These are phyloP conservation scores for Chloroceryle amazona DNA, from an alignment of 2,797 vertebrate species.

Conservation along the genomic window DNA sequence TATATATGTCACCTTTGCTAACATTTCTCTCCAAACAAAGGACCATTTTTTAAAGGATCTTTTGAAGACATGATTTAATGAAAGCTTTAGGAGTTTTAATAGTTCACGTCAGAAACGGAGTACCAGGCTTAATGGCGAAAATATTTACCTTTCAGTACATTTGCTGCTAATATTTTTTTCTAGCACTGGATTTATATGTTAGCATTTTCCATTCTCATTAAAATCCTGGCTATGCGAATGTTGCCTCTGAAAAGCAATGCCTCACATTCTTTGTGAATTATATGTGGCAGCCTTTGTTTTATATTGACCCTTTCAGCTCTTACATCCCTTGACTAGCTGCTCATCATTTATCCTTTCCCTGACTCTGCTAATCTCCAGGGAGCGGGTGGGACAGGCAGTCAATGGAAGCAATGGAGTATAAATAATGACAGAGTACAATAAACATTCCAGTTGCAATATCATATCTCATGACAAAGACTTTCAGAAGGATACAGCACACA, in stretches of 20 bases:
- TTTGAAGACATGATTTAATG: not conserved
- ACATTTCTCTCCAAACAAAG: not conserved
- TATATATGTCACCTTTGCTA: not conserved
- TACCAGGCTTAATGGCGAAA: not conserved
- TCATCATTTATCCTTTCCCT: not conserved
- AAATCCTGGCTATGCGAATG: not conserved
- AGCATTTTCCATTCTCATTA: conserved; percentile 39
- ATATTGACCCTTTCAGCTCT: conserved; percentile 12
- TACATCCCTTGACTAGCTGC: not conserved
- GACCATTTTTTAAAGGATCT: not conserved
- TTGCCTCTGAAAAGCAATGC: not conserved
- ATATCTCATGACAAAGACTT: not conserved
- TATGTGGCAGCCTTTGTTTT: not conserved
- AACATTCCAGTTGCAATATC: not conserved
- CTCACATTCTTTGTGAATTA: conserved; percentile 33
- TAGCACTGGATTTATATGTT: not conserved
- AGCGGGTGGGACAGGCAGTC: conserved; percentile 26
- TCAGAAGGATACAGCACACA: not conserved
- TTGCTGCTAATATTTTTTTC: not conserved
- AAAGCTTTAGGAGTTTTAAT: conserved; percentile 16
- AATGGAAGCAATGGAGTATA: not conserved
- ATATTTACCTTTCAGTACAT: not conserved
- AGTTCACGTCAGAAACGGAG: not conserved
- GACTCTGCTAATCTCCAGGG: not conserved
- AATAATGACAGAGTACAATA: not conserved